Conservation (phyloP, 2,797 vertebrate genomes). For the Lithobates pipiens region DNA sequence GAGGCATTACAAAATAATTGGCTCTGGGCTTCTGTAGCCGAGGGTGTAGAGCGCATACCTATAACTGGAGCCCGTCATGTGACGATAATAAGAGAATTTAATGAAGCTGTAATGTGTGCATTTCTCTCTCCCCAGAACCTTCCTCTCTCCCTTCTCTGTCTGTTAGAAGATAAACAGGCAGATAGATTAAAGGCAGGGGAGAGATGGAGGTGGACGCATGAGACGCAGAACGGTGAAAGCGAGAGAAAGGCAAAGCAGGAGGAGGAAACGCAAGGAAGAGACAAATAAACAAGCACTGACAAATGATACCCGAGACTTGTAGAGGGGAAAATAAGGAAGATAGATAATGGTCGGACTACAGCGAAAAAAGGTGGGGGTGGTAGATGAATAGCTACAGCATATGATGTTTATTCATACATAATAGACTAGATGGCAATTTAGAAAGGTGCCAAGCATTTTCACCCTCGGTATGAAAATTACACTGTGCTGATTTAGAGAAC, state of each 20-base stretch:
- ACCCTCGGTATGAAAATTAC: constrained; percentile 8
- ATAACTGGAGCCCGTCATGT: neutral
- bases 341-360: constrained; percentile 4
- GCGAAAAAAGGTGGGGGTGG: neutral
- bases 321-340: constrained; percentile 18
- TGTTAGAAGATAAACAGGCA: constrained; percentile 51
- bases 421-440: constrained; percentile 19
- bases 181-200: constrained; percentile 58
- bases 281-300: constrained; percentile 28
- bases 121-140: constrained; percentile 26
- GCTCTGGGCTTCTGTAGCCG: neutral
- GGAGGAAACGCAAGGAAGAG: neutral
- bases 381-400: neutral
- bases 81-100: constrained; percentile 46
- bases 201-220: constrained; percentile 37
- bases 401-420: constrained; percentile 21
- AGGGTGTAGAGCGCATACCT: constrained; percentile 25
- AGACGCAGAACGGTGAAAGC: neutral
- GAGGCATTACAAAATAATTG: neutral
- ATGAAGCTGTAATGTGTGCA: constrained; percentile 46
- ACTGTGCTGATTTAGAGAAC: neutral
- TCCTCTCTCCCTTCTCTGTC: constrained; percentile 25
- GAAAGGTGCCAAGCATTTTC: neutral
- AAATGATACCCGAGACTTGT: constrained; percentile 25
- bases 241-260: constrained; percentile 11